A percentile compares a stretch with the other conserved stretches of the same genome.
Evolutionary conservation across 2,113 vertebrate genomes (phyloP).

Genomic region (Microcebus tavaratra): DNA sequence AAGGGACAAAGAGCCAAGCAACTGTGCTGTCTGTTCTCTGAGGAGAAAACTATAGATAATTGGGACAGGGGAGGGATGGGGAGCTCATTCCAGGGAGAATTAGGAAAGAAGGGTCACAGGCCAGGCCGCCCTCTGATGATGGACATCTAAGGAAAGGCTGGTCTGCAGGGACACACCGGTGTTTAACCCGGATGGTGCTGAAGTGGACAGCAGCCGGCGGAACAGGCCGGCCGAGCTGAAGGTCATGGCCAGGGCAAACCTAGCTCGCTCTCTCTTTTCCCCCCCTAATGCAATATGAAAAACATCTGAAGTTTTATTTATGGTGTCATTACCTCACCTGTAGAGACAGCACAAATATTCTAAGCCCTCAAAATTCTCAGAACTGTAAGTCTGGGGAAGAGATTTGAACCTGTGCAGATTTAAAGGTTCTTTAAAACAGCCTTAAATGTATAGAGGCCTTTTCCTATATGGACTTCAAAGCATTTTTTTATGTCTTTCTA

Average conservation of each 20-base stretch:
- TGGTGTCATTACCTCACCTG: neutral
- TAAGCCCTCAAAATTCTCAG: neutral
- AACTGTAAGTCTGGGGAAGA: neutral
- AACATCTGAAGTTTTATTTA: neutral
- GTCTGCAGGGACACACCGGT: neutral
- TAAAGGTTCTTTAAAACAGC: neutral
- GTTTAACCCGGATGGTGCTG: neutral
- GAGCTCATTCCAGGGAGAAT: neutral
- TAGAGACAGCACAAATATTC: neutral
- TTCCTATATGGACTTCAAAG: neutral
- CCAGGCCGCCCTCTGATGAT: neutral
- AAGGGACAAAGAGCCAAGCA: neutral
- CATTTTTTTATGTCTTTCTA: constrained; percentile 17
- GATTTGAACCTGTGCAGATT: neutral
- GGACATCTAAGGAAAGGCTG: neutral
- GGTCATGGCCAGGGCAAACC: neutral
- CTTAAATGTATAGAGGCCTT: neutral
- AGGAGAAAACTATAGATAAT: neutral
- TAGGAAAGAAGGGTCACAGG: neutral
- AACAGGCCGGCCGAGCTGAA: neutral
- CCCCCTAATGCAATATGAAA: neutral
- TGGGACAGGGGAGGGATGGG: neutral
- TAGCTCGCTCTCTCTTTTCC: neutral
- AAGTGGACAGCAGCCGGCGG: neutral
- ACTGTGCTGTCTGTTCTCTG: neutral